These are phyloP conservation scores for Himalopsyche kuldschensis DNA, from an alignment of 2,888 invertebrate genomes.

Conservation along the genomic window DNA sequence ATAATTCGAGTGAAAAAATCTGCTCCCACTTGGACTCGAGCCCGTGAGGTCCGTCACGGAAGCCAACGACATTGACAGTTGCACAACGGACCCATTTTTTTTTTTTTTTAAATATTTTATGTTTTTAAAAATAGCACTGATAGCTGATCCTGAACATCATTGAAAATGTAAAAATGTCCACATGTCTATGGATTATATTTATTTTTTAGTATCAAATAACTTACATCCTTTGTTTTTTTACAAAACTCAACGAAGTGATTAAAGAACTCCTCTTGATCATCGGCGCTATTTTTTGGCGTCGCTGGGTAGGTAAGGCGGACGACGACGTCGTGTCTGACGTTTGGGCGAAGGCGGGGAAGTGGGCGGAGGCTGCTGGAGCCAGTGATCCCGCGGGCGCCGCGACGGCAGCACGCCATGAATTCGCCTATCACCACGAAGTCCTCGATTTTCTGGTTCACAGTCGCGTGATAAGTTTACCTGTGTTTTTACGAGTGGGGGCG, in stretches of 20 bases:
- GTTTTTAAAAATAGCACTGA: too few species aligned
- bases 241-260: neutral
- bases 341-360: conserved; percentile 1
- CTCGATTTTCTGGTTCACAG: neutral
- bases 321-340: neutral
- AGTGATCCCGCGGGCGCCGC: conserved; percentile 31
- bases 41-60: neutral
- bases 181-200: too few species aligned
- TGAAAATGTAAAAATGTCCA: too few species aligned
- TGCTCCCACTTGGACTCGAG: too few species aligned
- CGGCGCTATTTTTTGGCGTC: neutral
- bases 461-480: neutral
- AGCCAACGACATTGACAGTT: neutral
- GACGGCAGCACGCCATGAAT: conserved; percentile 22
- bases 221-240: neutral
- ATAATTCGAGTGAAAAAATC: too few species aligned
- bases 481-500: neutral
- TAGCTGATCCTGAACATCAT: too few species aligned
- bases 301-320: neutral
- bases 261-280: neutral
- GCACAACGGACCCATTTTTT: too few species aligned
- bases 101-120: too few species aligned
- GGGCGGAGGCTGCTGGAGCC: conserved; percentile 14
- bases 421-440: neutral
- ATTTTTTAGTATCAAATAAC: too few species aligned